Evolutionary conservation across 2,888 invertebrate species (phyloP).

Genomic region (Ennomos fuscantarius): DNA sequence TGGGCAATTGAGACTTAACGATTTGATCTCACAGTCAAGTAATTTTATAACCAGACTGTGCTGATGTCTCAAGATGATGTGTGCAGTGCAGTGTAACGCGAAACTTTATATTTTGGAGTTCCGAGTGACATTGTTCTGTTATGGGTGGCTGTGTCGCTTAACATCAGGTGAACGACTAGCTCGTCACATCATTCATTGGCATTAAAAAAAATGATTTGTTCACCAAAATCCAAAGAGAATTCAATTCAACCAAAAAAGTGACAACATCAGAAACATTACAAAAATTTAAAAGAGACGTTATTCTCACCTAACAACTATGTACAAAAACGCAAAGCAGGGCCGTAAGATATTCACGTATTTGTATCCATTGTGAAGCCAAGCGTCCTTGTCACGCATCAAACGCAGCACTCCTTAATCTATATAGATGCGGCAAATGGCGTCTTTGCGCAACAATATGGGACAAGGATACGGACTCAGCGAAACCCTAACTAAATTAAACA

Average conservation of each 20-base stretch:
- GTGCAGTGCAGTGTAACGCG: too few species aligned
- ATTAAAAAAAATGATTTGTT: too few species aligned
- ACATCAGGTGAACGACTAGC: too few species aligned
- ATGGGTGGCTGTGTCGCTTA: too few species aligned
- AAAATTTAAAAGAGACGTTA: slow-evolving; percentile 20
- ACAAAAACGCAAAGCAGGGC: slow-evolving; percentile 9
- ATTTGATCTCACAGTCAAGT: too few species aligned
- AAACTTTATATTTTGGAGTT: too few species aligned
- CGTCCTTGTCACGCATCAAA: slow-evolving; percentile 41
- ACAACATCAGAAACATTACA: slow-evolving; percentile 13
- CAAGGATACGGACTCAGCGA: slow-evolving; percentile 41
- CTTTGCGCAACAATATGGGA: slow-evolving; percentile 37
- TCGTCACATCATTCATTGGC: too few species aligned
- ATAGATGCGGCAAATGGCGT: slow-evolving; percentile 34
- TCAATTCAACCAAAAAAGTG: slow-evolving; percentile 2
- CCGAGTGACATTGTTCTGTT: too few species aligned
- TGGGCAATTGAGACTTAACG: too few species aligned
- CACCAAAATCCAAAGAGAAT: too few species aligned
- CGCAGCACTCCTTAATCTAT: slow-evolving; percentile 38
- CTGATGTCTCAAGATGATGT: too few species aligned
- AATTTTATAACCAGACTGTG: too few species aligned
- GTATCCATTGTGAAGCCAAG: slow-evolving; percentile 36
- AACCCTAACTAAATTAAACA: slow-evolving; percentile 54
- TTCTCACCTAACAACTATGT: slow-evolving; percentile 2
- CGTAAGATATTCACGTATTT: slow-evolving; percentile 34